These are phyloP conservation scores for Aspidiotus destructor DNA, from an alignment of 2,888 invertebrate genomes.

Conservation along the genomic window DNA sequence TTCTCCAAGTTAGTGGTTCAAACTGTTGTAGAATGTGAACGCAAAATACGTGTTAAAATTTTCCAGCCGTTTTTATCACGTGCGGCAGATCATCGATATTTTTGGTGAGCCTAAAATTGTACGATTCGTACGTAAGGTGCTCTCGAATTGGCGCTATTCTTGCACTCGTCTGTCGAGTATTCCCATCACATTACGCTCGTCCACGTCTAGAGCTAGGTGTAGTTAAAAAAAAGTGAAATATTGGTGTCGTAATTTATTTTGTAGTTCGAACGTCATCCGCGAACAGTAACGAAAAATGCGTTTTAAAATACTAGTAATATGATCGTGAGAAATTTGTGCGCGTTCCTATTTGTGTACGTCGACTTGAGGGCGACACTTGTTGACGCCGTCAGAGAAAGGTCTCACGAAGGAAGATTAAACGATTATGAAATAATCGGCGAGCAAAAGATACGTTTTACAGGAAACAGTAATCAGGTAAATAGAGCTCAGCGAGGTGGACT, in stretches of 20 bases:
- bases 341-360: not conserved
- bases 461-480: conserved; percentile 2
- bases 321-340: conserved; percentile 7
- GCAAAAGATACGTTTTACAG: conserved; percentile 5
- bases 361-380: not conserved
- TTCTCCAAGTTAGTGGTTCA: not conserved
- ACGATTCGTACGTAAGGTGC: too few relatives aligned
- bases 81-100: conserved; percentile 16
- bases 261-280: not conserved
- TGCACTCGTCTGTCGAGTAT: too few relatives aligned
- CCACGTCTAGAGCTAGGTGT: too few relatives aligned
- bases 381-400: not conserved
- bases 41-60: conserved; percentile 1
- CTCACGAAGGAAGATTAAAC: not conserved
- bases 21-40: conserved; percentile 24
- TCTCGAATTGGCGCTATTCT: too few relatives aligned
- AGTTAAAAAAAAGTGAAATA: too few relatives aligned
- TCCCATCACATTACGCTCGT: too few relatives aligned
- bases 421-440: not conserved
- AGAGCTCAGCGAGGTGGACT: too few relatives aligned
- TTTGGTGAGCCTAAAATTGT: too few relatives aligned
- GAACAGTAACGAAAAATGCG: not conserved
- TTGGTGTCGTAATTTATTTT: too few relatives aligned
- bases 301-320: conserved; percentile 2
- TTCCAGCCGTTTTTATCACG: conserved; percentile 19